Percentiles rank a stretch among this genome's conserved stretches.
These are phyloP conservation scores for Chydorus sphaericus DNA, from an alignment of 2,888 invertebrate species.

Conservation along the genomic window DNA sequence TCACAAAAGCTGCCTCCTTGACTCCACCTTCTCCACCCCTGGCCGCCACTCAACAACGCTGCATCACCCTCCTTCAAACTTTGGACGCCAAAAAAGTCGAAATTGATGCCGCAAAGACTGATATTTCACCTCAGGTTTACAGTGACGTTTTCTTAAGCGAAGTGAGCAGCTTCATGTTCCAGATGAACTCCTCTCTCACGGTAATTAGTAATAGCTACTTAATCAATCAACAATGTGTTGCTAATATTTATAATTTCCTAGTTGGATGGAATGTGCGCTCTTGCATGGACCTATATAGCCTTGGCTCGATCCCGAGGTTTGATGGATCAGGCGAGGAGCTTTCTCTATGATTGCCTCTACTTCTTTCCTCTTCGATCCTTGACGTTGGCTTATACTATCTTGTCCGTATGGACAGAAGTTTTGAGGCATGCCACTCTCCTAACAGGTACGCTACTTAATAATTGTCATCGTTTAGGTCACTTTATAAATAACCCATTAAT, in stretches of 20 bases:
- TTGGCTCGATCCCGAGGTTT: neutral
- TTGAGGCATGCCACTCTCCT: slow-evolving; percentile 5
- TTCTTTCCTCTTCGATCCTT: slow-evolving; percentile 5
- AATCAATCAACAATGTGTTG: too few relatives aligned
- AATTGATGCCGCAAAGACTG: neutral
- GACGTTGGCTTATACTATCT: slow-evolving; percentile 2
- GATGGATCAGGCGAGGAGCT: neutral
- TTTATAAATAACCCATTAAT: too few relatives aligned
- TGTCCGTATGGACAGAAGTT: slow-evolving; percentile 9
- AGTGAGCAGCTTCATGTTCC: neutral
- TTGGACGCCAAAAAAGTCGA: neutral
- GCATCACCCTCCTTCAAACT: neutral
- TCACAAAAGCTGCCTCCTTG: neutral
- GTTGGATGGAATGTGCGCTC: slow-evolving; percentile 10
- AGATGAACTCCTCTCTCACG: neutral
- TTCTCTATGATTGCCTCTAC: slow-evolving; percentile 10
- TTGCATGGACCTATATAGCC: slow-evolving; percentile 7
- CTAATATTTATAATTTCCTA: neutral
- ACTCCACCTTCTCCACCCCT: slow-evolving; percentile 12
- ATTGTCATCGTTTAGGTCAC: too few relatives aligned
- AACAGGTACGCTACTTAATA: slow-evolving; percentile 3
- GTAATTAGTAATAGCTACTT: neutral
- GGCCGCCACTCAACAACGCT: slow-evolving; percentile 6
- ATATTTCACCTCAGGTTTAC: too few relatives aligned
- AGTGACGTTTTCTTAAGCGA: neutral